Evolutionary conservation across 2,113 vertebrate genomes (phyloP).

Genomic region (Platichthys stellatus): DNA sequence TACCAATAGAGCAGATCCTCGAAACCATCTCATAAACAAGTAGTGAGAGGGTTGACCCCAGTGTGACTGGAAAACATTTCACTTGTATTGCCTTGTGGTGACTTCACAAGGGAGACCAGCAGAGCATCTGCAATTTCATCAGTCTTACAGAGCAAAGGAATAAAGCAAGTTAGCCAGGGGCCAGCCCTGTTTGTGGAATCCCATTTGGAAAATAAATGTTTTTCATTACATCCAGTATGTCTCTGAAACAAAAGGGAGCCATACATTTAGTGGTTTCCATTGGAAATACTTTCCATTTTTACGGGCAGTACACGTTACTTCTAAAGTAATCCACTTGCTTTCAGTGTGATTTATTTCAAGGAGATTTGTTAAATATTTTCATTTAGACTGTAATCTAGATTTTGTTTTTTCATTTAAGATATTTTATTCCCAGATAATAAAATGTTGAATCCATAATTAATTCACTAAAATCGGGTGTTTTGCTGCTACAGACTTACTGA

Average conservation of each 20-base stretch:
- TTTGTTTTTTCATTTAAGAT: not conserved
- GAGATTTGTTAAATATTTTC: not conserved
- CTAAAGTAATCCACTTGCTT: not conserved
- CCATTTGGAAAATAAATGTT: constrained; percentile 61
- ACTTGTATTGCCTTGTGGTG: constrained; percentile 45
- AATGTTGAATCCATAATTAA: not conserved
- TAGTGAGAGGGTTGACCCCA: constrained; percentile 27
- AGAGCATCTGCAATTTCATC: constrained; percentile 50
- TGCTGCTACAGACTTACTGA: too few species aligned
- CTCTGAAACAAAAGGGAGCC: constrained; percentile 23
- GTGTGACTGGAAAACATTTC: constrained; percentile 50
- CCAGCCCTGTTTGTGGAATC: constrained; percentile 25
- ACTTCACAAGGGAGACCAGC: constrained; percentile 48
- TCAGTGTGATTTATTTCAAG: not conserved
- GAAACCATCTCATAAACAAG: constrained; percentile 36
- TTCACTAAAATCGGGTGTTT: not conserved
- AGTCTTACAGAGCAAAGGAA: constrained; percentile 48
- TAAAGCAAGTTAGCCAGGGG: constrained; percentile 50
- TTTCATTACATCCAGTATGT: constrained; percentile 48
- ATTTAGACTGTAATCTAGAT: not conserved
- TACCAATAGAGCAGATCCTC: constrained; percentile 15
- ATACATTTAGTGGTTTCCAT: not conserved
- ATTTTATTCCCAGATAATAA: not conserved
- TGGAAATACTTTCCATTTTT: constrained; percentile 2
- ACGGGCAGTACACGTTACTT: not conserved